Evolutionary conservation across 1,140 invertebrate species (phyloP).

Genomic region (Lethrus apterus): DNA sequence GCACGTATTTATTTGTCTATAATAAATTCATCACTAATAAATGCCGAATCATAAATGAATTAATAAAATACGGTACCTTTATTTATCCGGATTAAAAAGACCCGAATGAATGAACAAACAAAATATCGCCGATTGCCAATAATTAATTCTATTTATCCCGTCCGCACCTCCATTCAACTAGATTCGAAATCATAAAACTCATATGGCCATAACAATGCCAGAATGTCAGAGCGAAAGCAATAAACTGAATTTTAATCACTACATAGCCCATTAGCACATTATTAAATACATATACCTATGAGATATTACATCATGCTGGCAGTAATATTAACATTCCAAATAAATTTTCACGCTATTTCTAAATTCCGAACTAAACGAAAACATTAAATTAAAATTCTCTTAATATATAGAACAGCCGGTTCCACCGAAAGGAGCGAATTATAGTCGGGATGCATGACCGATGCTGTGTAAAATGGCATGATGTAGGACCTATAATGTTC

Average conservation of each 20-base stretch:
- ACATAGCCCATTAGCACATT: slow-evolving; percentile 33
- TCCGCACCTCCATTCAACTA: slow-evolving; percentile 33
- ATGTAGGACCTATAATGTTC: slow-evolving; percentile 19
- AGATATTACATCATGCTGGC: slow-evolving; percentile 14
- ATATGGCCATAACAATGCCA: slow-evolving; percentile 27
- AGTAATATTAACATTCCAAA: slow-evolving; percentile 17
- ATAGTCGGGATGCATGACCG: too few relatives aligned
- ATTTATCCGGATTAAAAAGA: slow-evolving; percentile 37
- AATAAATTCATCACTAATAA: slow-evolving; percentile 10
- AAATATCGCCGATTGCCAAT: slow-evolving; percentile 36
- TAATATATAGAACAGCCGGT: too few relatives aligned
- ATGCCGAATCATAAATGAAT: slow-evolving; percentile 11
- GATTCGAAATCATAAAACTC: slow-evolving; percentile 34
- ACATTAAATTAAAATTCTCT: too few relatives aligned
- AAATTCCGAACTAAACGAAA: too few relatives aligned
- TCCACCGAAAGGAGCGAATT: background rate
- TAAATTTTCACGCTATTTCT: slow-evolving; percentile 12
- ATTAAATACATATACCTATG: slow-evolving; percentile 22
- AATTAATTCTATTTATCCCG: slow-evolving; percentile 39
- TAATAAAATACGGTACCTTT: slow-evolving; percentile 35
- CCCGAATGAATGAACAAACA: slow-evolving; percentile 38
- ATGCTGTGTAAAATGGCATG: background rate
- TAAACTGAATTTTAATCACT: slow-evolving; percentile 42
- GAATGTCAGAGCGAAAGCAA: slow-evolving; percentile 28
- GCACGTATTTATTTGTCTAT: slow-evolving; percentile 9